These are phyloP conservation scores for Drosophila tripunctata DNA, from an alignment of 2,888 invertebrate species.

Conservation along the genomic window DNA sequence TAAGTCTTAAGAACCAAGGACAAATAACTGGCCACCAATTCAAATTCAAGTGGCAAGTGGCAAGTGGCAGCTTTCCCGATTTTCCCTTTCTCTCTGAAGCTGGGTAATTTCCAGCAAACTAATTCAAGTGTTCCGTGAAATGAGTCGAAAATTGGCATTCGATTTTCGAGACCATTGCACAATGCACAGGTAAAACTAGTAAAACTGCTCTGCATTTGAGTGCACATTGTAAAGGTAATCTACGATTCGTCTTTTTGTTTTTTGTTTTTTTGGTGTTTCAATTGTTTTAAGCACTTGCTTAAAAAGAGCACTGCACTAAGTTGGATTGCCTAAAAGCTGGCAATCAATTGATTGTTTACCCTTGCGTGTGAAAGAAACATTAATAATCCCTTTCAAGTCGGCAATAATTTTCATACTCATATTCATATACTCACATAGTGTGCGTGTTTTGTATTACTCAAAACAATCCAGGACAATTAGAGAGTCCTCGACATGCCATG, in stretches of 20 bases:
- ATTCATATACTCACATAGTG: no score
- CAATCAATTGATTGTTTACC: conserved; percentile 45
- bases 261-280: background rate
- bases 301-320: background rate
- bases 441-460: conserved; percentile 12
- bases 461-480: conserved; percentile 16
- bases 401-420: conserved; percentile 29
- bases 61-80: conserved; percentile 5
- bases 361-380: conserved; percentile 53
- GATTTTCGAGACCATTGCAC: conserved; percentile 82
- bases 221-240: conserved; percentile 20
- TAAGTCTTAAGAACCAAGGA: conserved; percentile 55
- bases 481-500: background rate
- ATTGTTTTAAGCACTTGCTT: conserved; percentile 19
- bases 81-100: background rate
- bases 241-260: background rate
- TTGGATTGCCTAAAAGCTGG: conserved; percentile 7
- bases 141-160: conserved; percentile 83
- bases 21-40: conserved; percentile 27
- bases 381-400: conserved; percentile 34
- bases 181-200: conserved; percentile 22
- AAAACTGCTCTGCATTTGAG: conserved; percentile 16
- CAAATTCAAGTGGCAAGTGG: background rate
- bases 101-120: conserved; percentile 53
- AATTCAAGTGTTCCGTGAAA: conserved; percentile 83